Percentiles rank a stretch among this genome's conserved stretches.
These are phyloP conservation scores for Sarcophilus harrisii DNA, from an alignment of 2,797 vertebrate species.

Conservation along the genomic window DNA sequence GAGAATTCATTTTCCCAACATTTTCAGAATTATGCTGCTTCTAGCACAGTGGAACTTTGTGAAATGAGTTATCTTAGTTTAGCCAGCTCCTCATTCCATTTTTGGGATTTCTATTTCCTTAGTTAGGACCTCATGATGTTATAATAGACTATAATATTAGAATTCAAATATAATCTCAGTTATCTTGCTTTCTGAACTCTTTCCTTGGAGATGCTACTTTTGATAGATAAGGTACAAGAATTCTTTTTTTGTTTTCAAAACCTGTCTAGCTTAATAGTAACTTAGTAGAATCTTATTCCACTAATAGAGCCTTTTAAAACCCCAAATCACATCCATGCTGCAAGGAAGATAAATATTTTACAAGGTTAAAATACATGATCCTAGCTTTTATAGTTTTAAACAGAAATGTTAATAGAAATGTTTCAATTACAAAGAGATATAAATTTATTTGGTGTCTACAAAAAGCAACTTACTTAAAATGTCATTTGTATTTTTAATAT, in stretches of 20 bases:
- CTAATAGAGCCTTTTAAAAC: background rate
- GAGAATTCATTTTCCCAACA: background rate
- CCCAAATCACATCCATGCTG: background rate
- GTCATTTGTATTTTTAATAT: constrained; percentile 40
- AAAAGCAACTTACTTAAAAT: background rate
- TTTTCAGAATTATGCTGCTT: background rate
- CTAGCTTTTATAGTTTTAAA: background rate
- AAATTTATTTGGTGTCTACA: background rate
- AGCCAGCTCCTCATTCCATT: background rate
- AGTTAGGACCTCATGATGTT: background rate
- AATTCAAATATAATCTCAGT: background rate
- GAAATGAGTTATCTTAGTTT: background rate
- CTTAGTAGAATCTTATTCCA: background rate
- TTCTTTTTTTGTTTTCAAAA: background rate
- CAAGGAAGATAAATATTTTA: background rate
- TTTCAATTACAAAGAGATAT: background rate
- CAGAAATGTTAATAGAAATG: background rate
- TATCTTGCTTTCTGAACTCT: background rate
- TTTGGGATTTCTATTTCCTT: background rate
- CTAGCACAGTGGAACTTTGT: background rate
- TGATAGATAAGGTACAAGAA: background rate
- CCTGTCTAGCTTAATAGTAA: background rate
- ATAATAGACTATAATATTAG: background rate
- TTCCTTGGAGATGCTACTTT: background rate
- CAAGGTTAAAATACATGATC: background rate